phyloP scores from a whole-genome alignment of 2,888 invertebrate species.

The Dicycla oo region DNA sequence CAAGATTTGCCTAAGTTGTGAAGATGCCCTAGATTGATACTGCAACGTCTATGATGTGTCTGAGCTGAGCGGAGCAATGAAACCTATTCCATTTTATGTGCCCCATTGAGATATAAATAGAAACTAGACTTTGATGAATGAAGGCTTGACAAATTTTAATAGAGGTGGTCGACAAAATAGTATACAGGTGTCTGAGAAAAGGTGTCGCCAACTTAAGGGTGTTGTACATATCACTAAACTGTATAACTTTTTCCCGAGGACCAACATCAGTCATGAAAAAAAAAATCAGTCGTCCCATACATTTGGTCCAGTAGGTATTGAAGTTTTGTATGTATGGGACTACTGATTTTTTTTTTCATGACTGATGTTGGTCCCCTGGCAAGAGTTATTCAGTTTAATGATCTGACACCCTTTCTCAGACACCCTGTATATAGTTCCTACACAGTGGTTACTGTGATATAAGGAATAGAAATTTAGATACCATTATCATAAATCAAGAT shows the following conservation, averaged over 20 bases:
- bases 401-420: too few relatives aligned
- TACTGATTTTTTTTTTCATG: too few relatives aligned
- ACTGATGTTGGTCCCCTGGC: too few relatives aligned
- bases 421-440: background rate
- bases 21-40: conserved; percentile 53
- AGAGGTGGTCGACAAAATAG: conserved; percentile 1
- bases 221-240: too few relatives aligned
- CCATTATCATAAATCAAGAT: conserved; percentile 16
- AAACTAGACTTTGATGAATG: conserved; percentile 22
- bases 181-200: too few relatives aligned
- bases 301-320: too few relatives aligned
- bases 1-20: conserved; percentile 44
- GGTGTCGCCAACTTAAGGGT: too few relatives aligned
- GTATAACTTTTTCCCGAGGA: too few relatives aligned
- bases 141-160: conserved; percentile 1
- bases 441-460: background rate
- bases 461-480: background rate
- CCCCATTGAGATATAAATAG: conserved; percentile 23
- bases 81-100: conserved; percentile 13
- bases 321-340: too few relatives aligned
- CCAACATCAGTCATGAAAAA: too few relatives aligned
- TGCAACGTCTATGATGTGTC: conserved; percentile 36
- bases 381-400: too few relatives aligned
- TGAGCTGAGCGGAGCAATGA: conserved; percentile 31
- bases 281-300: too few relatives aligned